These are phyloP conservation scores for Darevskia nairensis DNA, from an alignment of 2,797 vertebrate species.

Conservation along the genomic window DNA sequence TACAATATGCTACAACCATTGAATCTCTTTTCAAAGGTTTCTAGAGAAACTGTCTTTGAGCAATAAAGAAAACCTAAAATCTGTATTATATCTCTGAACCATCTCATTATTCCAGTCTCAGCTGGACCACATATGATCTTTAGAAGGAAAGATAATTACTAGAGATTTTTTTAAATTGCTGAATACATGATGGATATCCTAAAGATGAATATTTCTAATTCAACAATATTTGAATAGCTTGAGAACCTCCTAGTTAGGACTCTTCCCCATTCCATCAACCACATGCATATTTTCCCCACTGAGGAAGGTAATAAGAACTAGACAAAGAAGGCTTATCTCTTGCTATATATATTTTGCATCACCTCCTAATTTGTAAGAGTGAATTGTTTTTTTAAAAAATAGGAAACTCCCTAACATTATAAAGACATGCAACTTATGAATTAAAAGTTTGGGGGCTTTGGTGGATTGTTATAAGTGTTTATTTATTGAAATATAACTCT, in stretches of 20 bases:
- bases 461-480: background rate
- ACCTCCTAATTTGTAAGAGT: slow-evolving; percentile 36
- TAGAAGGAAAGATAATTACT: slow-evolving; percentile 35
- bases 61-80: slow-evolving; percentile 50
- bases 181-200: slow-evolving; percentile 48
- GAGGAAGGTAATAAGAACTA: slow-evolving; percentile 27
- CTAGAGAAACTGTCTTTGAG: slow-evolving; percentile 64
- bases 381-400: background rate
- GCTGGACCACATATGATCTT: slow-evolving; percentile 33
- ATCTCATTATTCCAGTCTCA: slow-evolving; percentile 34
- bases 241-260: slow-evolving; percentile 47
- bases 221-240: slow-evolving; percentile 39
- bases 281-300: slow-evolving; percentile 35
- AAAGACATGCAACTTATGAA: background rate
- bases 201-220: slow-evolving; percentile 54
- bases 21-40: slow-evolving; percentile 58
- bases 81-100: slow-evolving; percentile 50
- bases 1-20: slow-evolving; percentile 31
- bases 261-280: slow-evolving; percentile 29
- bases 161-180: slow-evolving; percentile 40
- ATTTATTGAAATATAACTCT: background rate
- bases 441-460: background rate
- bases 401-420: background rate
- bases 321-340: slow-evolving; percentile 31
- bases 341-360: slow-evolving; percentile 51